Evolutionary conservation across 2,888 invertebrate genomes (phyloP), one percentile per base, ranked within the genome.

Genomic region (Patella caerulea): DNA sequence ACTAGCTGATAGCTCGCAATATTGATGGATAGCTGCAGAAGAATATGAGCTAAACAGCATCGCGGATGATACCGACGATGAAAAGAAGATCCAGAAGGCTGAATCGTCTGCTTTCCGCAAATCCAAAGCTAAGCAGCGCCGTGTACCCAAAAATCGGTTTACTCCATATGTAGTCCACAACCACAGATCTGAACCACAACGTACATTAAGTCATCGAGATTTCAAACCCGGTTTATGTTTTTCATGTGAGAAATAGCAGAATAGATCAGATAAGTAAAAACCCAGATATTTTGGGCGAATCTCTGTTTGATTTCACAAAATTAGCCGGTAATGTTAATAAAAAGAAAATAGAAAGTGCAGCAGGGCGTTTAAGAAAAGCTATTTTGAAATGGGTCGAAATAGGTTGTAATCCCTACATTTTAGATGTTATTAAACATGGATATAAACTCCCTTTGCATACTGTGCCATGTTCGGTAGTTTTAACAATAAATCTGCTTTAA

Each of bases 151-250:
- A 65, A 24, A n/a, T 29, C 19, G 52, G 45, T 34, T 7, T n/a
- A 24, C 45, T 2, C 34, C 24, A 24, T 24, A 24, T 24, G 24
- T 24, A 24, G 24, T 24, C 24, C 24, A 24, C 24, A 24, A 24
- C 24, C 24, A 24, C 1, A 24, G 24, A 24, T 24, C 24, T 9
- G 11, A 17, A 55, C 17, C 14, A 5, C 19, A 34, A 17, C 24
- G 65, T 14, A 54, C 53, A 24, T 24, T 24, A 24, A 71, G 15
- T 34, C 29, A n/a, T 4, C 55, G 55, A 29, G 52, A 70, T 59
- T 59, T 59, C 59, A 59, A 59, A 59, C 59, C 59, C 5, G n/a
- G 59, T 4, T 19, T 54, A 34, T 71, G 75, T 71, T 75, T n/a
- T 55, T 24, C 55, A 15, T 56, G 75, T 34, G 71, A 54, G n/a